Evolutionary conservation across 2,797 vertebrate species (phyloP).

Genomic region (Kryptopterus vitreolus): DNA sequence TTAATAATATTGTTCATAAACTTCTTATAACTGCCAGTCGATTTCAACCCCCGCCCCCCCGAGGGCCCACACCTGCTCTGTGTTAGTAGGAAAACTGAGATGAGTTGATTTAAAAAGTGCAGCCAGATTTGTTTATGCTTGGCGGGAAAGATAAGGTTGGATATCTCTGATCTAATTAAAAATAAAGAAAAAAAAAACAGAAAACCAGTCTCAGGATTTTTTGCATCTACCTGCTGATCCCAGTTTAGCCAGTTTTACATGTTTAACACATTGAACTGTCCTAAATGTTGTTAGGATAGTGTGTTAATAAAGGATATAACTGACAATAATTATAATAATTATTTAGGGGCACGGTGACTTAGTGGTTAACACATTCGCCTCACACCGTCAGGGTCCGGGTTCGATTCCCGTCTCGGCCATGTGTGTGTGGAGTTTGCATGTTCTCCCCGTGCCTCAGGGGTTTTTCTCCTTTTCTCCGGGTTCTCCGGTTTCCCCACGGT

Average conservation of each 20-base stretch:
- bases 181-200: constrained; percentile 50
- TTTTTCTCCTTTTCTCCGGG: too few relatives aligned
- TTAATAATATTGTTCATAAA: constrained; percentile 1
- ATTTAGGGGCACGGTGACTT: too few relatives aligned
- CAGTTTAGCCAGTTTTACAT: constrained; percentile 59
- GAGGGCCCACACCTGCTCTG: neutral
- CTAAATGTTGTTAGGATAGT: constrained; percentile 13
- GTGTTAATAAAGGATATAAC: neutral
- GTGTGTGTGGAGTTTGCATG: too few relatives aligned
- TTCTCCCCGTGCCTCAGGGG: too few relatives aligned
- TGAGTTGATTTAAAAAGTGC: neutral
- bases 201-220: constrained; percentile 17
- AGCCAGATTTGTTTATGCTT: constrained; percentile 37
- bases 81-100: neutral
- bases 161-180: constrained; percentile 43
- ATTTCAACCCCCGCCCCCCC: neutral
- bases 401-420: too few relatives aligned
- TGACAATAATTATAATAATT: too few relatives aligned
- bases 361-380: too few relatives aligned
- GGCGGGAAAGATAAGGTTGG: constrained; percentile 33
- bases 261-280: constrained; percentile 52
- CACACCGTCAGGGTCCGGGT: too few relatives aligned
- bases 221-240: constrained; percentile 42
- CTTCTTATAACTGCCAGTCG: neutral
- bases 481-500: too few relatives aligned